phyloP scores from a whole-genome alignment of 2,113 vertebrate species.

The Naja naja region DNA sequence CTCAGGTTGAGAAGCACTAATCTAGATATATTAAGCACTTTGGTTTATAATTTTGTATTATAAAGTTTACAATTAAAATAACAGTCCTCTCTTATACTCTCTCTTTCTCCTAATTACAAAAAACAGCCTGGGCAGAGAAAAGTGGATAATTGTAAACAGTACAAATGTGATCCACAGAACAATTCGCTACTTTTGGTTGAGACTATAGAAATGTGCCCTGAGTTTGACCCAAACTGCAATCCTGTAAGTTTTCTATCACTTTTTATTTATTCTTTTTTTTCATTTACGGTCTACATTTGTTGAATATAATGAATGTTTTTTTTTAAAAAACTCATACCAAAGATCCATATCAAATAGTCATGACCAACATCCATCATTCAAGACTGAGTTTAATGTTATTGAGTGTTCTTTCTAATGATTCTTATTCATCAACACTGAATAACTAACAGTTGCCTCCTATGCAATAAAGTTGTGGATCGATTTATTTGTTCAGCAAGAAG shows the following conservation, averaged over 20 bases:
- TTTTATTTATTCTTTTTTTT: background rate
- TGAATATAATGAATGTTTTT: background rate
- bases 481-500: background rate
- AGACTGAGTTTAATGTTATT: background rate
- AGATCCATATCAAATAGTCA: background rate
- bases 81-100: background rate
- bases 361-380: background rate
- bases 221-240: slow-evolving; percentile 68
- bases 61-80: background rate
- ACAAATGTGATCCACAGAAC: slow-evolving; percentile 72
- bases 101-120: slow-evolving; percentile 10
- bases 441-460: background rate
- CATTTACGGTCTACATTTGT: background rate
- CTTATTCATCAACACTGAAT: background rate
- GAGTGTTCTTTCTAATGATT: background rate
- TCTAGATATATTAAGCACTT: background rate
- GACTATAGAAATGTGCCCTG: slow-evolving; percentile 64
- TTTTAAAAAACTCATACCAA: background rate
- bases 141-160: slow-evolving; percentile 74
- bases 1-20: background rate
- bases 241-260: slow-evolving; percentile 73
- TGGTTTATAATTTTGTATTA: background rate
- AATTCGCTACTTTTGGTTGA: slow-evolving; percentile 55
- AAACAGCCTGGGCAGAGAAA: slow-evolving; percentile 68
- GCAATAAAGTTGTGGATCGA: background rate